Percentiles rank a stretch among this genome's conserved stretches.
These are phyloP conservation scores for Channa striata DNA, from an alignment of 2,797 vertebrate genomes.

Conservation along the genomic window DNA sequence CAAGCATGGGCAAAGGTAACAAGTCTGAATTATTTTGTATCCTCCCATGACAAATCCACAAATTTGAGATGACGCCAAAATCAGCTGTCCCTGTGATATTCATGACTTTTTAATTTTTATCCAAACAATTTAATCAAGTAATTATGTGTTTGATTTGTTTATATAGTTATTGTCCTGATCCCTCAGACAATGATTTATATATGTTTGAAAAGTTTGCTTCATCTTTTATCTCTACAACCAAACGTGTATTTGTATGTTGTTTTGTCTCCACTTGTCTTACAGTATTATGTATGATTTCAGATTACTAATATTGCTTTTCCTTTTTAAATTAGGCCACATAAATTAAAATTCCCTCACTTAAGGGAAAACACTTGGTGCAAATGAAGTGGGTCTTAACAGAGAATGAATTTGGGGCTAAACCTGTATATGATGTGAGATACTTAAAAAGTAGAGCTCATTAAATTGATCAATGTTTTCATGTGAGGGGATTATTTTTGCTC, in stretches of 20 bases:
- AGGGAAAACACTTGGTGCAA: neutral
- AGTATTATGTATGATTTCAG: neutral
- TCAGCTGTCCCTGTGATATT: constrained; percentile 67
- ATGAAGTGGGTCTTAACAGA: neutral
- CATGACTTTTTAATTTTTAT: constrained; percentile 60
- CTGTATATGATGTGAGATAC: neutral
- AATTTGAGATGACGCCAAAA: constrained; percentile 69
- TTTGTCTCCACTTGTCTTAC: constrained; percentile 13
- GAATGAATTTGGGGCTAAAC: neutral
- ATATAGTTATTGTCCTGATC: constrained; percentile 50
- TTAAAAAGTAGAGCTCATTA: too few species aligned
- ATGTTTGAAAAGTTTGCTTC: constrained; percentile 64
- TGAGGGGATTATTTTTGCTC: neutral
- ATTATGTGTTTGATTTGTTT: constrained; percentile 64
- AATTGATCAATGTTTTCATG: neutral
- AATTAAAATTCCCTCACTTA: constrained; percentile 2
- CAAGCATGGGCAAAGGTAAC: constrained; percentile 99
- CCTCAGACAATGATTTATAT: constrained; percentile 42
- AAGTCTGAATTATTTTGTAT: constrained; percentile 93
- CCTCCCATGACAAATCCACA: constrained; percentile 87
- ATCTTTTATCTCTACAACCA: constrained; percentile 66
- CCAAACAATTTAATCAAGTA: constrained; percentile 44
- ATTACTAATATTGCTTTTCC: neutral
- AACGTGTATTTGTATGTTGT: constrained; percentile 28
- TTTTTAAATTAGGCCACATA: constrained; percentile 32